Evolutionary conservation across 1,140 invertebrate species (phyloP), one percentile per base, ranked within the genome.

Genomic region (Zaprionus africanus): DNA sequence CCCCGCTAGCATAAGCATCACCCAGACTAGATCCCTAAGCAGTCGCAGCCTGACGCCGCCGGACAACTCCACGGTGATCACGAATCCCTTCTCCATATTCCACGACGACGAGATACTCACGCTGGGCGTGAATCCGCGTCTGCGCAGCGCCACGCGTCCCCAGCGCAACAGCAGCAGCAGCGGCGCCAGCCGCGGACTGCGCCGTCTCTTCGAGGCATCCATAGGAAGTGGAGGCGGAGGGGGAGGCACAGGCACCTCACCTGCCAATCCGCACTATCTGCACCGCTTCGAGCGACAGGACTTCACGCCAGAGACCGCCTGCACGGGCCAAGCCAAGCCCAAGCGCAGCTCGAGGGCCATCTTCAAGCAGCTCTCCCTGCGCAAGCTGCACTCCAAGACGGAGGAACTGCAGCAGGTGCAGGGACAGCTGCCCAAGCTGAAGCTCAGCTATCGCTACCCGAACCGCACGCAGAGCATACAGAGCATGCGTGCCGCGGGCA

Each of bases 81-180:
- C 91, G 6, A 92, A 92, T 66, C 91, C 91, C 19, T 92, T 92
- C 58, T 92, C 91, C 54, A 92, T 92, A 24, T 92, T 92, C 34
- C 90, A 92, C 66, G 91, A 92, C 38, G 88, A 92, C 54, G 88
- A 92, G 51, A 86, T 85, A 15, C 70, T 92, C 13, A 90, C 87
- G 0, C 63, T 92, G 0, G 84, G 66, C 41, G 84, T 92, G 0
- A 91, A 91, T 41, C 78, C 88, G 0, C 75, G 91, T 4, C 61
- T 92, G 22, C 75, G 91, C 6, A 75, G 41, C 28, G 80, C 79
- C 12, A 79, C 61, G 3, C 60, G 73, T 2, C 72, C 75, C 17
- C 83, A 71, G 17, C 76, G 64, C 53, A 78, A 51, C 34, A 79
- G 51, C 34, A 68, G 58, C n/a, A 66, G n/a, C 34, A 68, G 58